Evolutionary conservation across 2,113 vertebrate species (phyloP).

Genomic region (Heloderma charlesbogerti): DNA sequence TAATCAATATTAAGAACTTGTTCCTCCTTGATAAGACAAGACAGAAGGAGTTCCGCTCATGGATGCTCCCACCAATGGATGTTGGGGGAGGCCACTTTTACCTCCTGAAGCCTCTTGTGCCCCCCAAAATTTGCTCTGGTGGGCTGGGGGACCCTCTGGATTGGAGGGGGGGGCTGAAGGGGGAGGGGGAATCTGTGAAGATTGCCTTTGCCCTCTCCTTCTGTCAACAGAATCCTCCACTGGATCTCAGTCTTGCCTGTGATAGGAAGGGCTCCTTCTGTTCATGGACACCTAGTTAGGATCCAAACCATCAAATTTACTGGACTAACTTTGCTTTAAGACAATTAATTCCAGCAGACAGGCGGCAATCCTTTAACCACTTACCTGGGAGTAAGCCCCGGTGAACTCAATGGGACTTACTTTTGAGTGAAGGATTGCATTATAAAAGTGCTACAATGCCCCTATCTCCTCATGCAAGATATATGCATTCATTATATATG

Average conservation of each 20-base stretch:
- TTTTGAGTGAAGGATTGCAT: background rate
- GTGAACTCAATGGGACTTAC: background rate
- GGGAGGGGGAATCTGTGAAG: too few relatives aligned
- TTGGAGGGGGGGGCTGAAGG: too few relatives aligned
- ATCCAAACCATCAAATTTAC: background rate
- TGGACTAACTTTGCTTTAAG: background rate
- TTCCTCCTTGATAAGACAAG: background rate
- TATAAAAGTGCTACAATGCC: background rate
- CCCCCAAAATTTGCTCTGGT: too few relatives aligned
- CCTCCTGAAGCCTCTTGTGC: background rate
- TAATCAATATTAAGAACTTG: constrained; percentile 12
- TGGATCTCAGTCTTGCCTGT: too few relatives aligned
- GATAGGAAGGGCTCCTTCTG: too few relatives aligned
- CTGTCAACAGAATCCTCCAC: too few relatives aligned
- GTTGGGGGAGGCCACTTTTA: constrained; percentile 2
- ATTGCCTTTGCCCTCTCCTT: too few relatives aligned
- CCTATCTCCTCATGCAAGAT: background rate
- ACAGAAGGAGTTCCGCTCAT: background rate
- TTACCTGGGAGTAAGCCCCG: too few relatives aligned
- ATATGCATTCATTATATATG: background rate
- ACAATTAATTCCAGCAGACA: background rate
- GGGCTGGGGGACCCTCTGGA: too few relatives aligned
- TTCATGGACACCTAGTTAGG: too few relatives aligned
- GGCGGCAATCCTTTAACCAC: background rate
- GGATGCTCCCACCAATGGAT: too few relatives aligned